These are phyloP conservation scores for Malthinus seriepunctatus DNA, from an alignment of 2,888 invertebrate genomes.

Conservation along the genomic window DNA sequence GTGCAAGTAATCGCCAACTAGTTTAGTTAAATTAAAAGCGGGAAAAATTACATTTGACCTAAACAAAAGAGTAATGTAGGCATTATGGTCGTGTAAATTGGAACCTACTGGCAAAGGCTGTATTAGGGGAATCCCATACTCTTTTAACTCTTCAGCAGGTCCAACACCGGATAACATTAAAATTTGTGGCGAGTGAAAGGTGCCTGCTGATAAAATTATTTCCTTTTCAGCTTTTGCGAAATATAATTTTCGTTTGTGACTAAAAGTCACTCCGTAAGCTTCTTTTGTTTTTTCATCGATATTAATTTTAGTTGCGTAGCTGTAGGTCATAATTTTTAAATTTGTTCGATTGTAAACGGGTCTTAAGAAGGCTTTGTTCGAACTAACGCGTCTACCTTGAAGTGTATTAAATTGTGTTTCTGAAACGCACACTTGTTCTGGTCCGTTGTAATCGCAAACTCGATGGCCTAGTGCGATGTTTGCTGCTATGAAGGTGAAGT, in stretches of 20 bases:
- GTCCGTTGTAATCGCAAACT: constrained; percentile 73
- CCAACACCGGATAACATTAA: constrained; percentile 84
- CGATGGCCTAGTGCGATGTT: constrained; percentile 59
- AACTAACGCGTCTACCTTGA: constrained; percentile 73
- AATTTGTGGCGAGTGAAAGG: constrained; percentile 80
- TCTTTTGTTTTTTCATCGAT: constrained; percentile 59
- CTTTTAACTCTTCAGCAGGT: constrained; percentile 62
- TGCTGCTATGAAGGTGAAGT: too few species aligned
- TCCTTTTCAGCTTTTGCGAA: constrained; percentile 67
- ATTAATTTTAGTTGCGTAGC: constrained; percentile 67
- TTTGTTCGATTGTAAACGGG: constrained; percentile 67
- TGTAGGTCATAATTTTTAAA: constrained; percentile 68
- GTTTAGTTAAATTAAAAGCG: not conserved
- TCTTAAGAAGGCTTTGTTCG: constrained; percentile 73
- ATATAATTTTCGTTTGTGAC: constrained; percentile 60
- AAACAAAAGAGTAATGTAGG: constrained; percentile 70
- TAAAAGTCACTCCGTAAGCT: constrained; percentile 69
- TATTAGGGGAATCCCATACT: constrained; percentile 62
- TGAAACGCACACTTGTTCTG: constrained; percentile 65
- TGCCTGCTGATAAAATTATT: constrained; percentile 75
- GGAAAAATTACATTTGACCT: constrained; percentile 24
- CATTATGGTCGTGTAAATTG: constrained; percentile 77
- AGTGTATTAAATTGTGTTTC: constrained; percentile 68
- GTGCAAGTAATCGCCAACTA: constrained; percentile 30
- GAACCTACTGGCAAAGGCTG: constrained; percentile 72